These are phyloP conservation scores for Spea hammondii DNA, from an alignment of 2,797 vertebrate species.

Conservation along the genomic window DNA sequence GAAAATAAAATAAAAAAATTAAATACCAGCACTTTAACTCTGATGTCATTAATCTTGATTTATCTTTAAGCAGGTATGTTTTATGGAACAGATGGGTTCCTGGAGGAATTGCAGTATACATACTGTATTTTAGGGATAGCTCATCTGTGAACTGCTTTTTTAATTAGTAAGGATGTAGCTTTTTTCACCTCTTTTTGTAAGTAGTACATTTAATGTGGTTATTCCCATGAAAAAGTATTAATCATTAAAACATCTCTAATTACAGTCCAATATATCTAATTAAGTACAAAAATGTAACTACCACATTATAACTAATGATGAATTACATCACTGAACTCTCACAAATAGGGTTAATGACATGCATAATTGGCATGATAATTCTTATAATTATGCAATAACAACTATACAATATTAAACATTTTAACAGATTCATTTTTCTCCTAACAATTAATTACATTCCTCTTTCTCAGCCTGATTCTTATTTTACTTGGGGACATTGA, in stretches of 20 bases:
- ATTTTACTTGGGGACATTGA: too few relatives aligned
- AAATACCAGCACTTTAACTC: background rate
- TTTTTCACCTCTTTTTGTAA: background rate
- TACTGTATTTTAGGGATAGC: background rate
- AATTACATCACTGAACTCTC: conserved; percentile 9
- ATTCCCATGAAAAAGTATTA: background rate
- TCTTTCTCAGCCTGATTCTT: background rate
- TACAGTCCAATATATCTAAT: conserved; percentile 1
- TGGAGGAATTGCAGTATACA: background rate
- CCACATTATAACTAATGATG: background rate
- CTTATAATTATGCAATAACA: conserved; percentile 3
- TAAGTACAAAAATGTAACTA: background rate
- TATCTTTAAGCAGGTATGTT: background rate
- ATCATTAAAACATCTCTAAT: conserved; percentile 5
- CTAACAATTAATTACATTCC: background rate
- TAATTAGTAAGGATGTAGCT: background rate
- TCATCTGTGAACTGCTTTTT: background rate
- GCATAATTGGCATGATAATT: background rate
- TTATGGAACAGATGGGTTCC: background rate
- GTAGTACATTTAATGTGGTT: background rate
- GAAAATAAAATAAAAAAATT: too few relatives aligned
- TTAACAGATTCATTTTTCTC: background rate
- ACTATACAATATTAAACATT: background rate
- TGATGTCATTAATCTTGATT: background rate
- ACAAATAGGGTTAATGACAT: conserved; percentile 11